Evolutionary conservation across 2,113 vertebrate genomes (phyloP).

Genomic region (Alligator sinensis): DNA sequence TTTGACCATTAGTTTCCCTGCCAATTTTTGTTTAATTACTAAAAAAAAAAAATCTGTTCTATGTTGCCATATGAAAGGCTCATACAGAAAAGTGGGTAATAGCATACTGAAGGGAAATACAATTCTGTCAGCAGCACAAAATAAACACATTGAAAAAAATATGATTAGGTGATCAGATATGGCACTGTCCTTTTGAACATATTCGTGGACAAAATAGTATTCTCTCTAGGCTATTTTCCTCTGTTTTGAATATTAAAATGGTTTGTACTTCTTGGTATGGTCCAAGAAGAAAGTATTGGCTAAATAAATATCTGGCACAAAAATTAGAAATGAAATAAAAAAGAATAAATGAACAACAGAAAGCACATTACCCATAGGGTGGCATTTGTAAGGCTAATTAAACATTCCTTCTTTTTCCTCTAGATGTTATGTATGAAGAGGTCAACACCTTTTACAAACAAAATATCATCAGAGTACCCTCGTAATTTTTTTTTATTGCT

Average conservation of each 20-base stretch:
- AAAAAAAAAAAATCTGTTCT: no score
- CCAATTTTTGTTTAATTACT: no score
- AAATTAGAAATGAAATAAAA: neutral
- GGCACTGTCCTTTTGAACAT: no score
- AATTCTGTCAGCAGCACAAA: neutral
- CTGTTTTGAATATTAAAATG: neutral
- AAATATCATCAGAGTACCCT: neutral
- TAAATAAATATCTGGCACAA: neutral
- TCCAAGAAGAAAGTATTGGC: neutral
- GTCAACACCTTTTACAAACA: neutral
- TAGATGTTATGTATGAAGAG: neutral
- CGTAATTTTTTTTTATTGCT: neutral
- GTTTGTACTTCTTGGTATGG: neutral
- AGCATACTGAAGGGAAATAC: no score
- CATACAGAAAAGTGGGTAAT: no score
- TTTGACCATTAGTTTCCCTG: no score
- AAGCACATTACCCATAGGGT: neutral
- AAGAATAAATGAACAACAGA: neutral
- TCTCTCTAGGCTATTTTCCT: neutral
- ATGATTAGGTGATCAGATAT: neutral
- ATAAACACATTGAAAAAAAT: neutral
- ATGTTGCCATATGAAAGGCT: no score
- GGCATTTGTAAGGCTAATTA: neutral
- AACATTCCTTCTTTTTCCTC: neutral
- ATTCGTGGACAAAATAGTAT: neutral